Conservation (phyloP, 2,113 vertebrate genomes). For the Deroptyus accipitrinus region DNA sequence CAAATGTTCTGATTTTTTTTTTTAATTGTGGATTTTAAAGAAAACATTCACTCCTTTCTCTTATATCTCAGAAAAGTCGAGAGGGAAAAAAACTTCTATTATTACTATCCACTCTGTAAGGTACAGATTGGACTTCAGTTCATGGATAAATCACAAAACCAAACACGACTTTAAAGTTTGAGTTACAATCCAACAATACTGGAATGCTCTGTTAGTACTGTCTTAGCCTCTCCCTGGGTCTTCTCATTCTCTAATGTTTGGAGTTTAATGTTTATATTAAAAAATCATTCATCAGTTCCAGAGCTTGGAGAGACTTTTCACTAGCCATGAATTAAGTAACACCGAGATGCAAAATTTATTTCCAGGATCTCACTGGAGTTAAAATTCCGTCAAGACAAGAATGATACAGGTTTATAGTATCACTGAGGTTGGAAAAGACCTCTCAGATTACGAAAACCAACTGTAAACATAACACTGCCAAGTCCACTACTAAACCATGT, state of each 20-base stretch:
- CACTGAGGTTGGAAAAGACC: neutral
- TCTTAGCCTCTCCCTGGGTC: no score
- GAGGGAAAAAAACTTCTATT: neutral
- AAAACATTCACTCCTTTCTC: neutral
- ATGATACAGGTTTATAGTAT: neutral
- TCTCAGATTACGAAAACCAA: neutral
- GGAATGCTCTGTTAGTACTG: neutral
- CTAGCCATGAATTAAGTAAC: neutral
- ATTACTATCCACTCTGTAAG: neutral
- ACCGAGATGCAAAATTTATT: neutral
- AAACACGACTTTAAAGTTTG: neutral
- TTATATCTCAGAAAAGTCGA: neutral
- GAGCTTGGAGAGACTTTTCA: neutral
- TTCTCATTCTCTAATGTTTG: neutral
- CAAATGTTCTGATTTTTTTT: neutral
- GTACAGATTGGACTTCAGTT: neutral
- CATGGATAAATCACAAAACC: neutral
- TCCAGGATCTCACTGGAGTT: neutral
- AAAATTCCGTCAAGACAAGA: neutral
- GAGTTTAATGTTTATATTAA: neutral
- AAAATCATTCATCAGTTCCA: neutral
- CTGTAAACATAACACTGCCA: neutral
- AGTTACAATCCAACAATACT: neutral
- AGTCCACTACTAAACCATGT: neutral
- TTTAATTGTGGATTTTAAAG: neutral